Evolutionary conservation across 2,797 vertebrate species (phyloP).

Genomic region (Euphonia xanthogaster): DNA sequence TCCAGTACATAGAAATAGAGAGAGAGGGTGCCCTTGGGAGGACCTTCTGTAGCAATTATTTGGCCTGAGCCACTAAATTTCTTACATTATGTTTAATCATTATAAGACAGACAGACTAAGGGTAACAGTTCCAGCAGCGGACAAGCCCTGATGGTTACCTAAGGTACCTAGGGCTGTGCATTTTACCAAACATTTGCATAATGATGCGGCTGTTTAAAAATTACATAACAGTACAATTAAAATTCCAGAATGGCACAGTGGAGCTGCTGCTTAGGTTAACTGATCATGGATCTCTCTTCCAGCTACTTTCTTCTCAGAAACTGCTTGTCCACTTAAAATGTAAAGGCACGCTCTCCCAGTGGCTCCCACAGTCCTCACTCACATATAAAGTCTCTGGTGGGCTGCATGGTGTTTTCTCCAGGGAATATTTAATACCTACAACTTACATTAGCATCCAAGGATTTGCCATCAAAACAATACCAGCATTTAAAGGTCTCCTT

Average conservation of each 20-base stretch:
- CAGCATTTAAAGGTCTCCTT: neutral
- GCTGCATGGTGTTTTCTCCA: neutral
- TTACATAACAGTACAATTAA: conserved; percentile 36
- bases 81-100: conserved; percentile 45
- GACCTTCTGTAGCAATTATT: conserved; percentile 14
- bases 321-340: neutral
- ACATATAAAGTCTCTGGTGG: neutral
- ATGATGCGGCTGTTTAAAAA: conserved; percentile 32
- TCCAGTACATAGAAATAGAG: neutral
- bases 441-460: neutral
- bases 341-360: neutral
- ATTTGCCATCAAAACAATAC: neutral
- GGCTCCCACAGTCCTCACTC: neutral
- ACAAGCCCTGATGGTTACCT: conserved; percentile 22
- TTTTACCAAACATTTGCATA: conserved; percentile 20
- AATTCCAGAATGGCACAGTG: neutral
- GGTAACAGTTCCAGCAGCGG: neutral
- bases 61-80: neutral
- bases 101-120: neutral
- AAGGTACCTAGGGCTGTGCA: neutral
- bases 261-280: neutral
- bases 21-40: conserved; percentile 34
- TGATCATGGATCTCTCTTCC: neutral
- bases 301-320: neutral
- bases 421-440: neutral